A percentile compares a stretch with the other conserved stretches of the same genome.
phyloP scores from a whole-genome alignment of 2,113 vertebrate species.

The Rhipidura dahli region DNA sequence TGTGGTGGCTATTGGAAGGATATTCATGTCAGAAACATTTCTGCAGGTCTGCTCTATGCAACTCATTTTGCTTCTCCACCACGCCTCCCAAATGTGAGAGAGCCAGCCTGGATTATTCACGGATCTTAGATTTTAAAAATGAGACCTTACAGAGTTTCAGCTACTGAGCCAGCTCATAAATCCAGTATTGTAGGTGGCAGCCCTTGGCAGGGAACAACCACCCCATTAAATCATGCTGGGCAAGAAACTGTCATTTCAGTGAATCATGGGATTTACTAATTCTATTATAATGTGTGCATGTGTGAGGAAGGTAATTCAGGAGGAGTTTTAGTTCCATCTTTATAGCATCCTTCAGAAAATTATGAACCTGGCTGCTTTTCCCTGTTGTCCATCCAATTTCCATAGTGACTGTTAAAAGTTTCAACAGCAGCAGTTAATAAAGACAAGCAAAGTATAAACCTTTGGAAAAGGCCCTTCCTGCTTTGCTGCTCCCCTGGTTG shows the following conservation, averaged over 20 bases:
- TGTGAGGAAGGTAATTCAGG: constrained; percentile 11
- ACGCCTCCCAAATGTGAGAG: neutral
- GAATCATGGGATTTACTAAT: constrained; percentile 44
- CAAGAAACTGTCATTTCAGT: constrained; percentile 30
- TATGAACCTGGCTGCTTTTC: constrained; percentile 1
- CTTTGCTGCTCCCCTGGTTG: neutral
- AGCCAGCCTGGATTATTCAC: neutral
- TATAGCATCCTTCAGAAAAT: constrained; percentile 31
- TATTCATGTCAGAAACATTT: constrained; percentile 2
- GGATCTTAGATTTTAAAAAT: constrained; percentile 9
- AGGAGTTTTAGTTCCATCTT: constrained; percentile 33
- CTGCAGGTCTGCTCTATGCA: neutral
- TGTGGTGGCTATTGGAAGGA: neutral
- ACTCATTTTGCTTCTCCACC: neutral
- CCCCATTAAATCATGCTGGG: constrained; percentile 58
- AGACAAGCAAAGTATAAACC: constrained; percentile 12
- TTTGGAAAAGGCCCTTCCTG: neutral
- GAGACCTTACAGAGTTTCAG: constrained; percentile 26
- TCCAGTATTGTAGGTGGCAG: constrained; percentile 42
- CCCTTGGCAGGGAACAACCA: constrained; percentile 37
- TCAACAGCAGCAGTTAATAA: neutral
- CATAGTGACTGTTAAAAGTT: neutral
- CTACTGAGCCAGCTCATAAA: constrained; percentile 47
- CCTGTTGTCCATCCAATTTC: neutral
- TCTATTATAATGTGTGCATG: constrained; percentile 19